Percentiles rank a stretch among this genome's conserved stretches.
These are phyloP conservation scores for Gavialis gangeticus DNA, from an alignment of 2,113 vertebrate species.

Conservation along the genomic window DNA sequence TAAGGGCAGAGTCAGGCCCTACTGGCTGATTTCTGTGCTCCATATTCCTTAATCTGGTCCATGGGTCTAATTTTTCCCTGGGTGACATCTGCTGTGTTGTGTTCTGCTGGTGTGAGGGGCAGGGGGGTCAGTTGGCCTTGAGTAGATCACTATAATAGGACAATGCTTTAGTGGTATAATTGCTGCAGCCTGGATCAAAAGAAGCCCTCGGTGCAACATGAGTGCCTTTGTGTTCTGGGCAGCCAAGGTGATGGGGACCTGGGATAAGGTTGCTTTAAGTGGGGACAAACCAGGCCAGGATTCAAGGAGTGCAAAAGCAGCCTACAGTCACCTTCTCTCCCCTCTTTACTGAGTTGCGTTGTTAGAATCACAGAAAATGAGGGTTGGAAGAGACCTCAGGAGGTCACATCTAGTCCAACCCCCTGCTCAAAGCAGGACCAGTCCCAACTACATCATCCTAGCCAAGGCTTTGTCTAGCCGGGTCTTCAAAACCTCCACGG, in stretches of 20 bases:
- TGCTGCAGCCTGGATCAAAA: background rate
- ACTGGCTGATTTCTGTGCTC: background rate
- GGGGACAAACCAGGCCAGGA: background rate
- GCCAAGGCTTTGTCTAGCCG: too few species aligned
- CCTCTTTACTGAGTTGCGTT: background rate
- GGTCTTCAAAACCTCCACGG: too few species aligned
- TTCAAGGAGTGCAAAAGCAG: background rate
- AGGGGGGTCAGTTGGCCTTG: background rate
- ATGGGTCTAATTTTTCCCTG: background rate
- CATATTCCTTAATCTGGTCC: background rate
- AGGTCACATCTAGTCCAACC: too few species aligned
- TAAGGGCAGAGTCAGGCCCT: background rate
- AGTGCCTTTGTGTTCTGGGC: too few species aligned
- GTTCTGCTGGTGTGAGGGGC: background rate
- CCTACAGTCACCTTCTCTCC: background rate
- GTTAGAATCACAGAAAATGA: too few species aligned
- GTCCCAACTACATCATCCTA: too few species aligned
- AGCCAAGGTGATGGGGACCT: background rate
- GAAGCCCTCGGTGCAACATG: background rate
- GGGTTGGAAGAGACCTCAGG: too few species aligned
- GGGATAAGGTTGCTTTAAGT: background rate
- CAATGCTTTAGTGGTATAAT: background rate
- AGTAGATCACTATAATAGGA: background rate
- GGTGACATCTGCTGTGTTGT: background rate
- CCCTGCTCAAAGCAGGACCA: too few species aligned